Evolutionary conservation across 2,797 vertebrate species (phyloP).

Genomic region (Pseudotriccus pelzelni): DNA sequence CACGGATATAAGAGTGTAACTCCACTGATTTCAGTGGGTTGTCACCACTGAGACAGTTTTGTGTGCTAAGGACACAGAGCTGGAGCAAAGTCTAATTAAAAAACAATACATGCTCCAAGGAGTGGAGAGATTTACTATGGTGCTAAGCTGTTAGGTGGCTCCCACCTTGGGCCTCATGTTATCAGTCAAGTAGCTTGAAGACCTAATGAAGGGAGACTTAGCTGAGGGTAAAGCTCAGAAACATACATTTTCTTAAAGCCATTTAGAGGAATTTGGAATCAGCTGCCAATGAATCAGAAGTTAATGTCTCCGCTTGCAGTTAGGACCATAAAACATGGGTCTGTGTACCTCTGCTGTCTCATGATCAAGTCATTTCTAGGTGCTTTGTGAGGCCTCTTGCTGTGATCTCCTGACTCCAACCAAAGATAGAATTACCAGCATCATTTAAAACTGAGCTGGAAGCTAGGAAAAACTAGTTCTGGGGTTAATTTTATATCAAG

Average conservation of each 20-base stretch:
- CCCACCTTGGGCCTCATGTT: not conserved
- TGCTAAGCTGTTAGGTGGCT: not conserved
- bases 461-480: not conserved
- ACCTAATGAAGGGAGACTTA: not conserved
- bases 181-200: not conserved
- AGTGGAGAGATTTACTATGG: not conserved
- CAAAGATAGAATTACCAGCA: not conserved
- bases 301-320: not conserved
- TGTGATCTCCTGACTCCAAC: not conserved
- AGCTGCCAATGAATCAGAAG: not conserved
- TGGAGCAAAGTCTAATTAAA: not conserved
- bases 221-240: not conserved
- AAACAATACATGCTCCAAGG: not conserved
- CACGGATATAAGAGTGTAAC: not conserved
- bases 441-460: not conserved
- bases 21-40: not conserved
- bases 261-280: not conserved
- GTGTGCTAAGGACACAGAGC: not conserved
- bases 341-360: not conserved
- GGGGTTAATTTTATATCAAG: not conserved
- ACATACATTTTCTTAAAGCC: not conserved
- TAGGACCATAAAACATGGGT: not conserved
- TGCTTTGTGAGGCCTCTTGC: not conserved
- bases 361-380: not conserved
- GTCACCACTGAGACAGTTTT: not conserved